Base-by-base conservation (phyloP, 2,888 invertebrate genomes). In the Panzeria rudis region DNA sequence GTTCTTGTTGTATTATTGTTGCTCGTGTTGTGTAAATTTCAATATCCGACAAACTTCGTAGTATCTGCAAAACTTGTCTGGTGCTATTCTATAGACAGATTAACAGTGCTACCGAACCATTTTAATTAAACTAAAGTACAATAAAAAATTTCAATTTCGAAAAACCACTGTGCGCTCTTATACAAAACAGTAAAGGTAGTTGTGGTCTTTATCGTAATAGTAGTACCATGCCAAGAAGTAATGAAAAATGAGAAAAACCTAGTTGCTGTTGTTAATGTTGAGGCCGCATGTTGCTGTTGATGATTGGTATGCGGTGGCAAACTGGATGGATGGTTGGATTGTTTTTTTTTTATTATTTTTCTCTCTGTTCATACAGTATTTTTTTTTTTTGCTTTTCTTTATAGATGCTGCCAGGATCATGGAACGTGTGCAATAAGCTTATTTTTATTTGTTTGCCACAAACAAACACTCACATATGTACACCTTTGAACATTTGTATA, bases 231-330 rank as follows among this genome's bases (percentile, higher is more conserved):
- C 54, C 62, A 80, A 68, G 35, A 54, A 61, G 11, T 66, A 72
- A 69, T 29, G n/a, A 54, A 38, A 8, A n/a, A 35, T 35, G 6
- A 35, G 35, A 56, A 61, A 32, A 68, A 44, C 23, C 56, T 41
- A 52, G 72, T 77, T 69, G 41, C 54, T 71, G 83, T 71, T 77
- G 71, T 79, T 82, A 76, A 71, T 85, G 80, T 83, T 85, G 82
- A 76, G 86, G 86, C 83, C 83, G 83, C 83, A 86, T 86, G 86
- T 86, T 85, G 86, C 85, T 86, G 86, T 86, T 86, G 86, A 76
- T 84, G 86, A 83, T 85, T 85, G 83, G 86, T 86, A 86, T 86
- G 85, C 80, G 82, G 79, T 86, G 82, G 85, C 83, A 86, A 86
- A 86, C 86, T 86, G 86, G 86, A 86, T 86, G 78, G 78, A 83